phyloP scores from a whole-genome alignment of 2,888 invertebrate genomes.

The Pachliopta kotzebuea region DNA sequence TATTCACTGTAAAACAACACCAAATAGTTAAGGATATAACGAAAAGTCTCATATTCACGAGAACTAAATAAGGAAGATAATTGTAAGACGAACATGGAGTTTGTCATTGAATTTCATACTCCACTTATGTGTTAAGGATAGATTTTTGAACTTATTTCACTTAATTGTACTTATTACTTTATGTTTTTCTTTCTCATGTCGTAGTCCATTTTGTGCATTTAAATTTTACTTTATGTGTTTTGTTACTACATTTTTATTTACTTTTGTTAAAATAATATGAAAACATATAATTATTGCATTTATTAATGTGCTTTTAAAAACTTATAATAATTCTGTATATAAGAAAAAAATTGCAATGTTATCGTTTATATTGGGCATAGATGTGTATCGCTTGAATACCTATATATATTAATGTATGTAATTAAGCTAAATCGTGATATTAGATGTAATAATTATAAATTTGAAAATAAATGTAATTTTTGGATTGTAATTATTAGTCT shows the following conservation, averaged over 20 bases:
- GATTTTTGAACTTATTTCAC: constrained; percentile 5
- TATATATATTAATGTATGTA: constrained; percentile 60
- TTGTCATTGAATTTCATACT: neutral
- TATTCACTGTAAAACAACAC: constrained; percentile 74
- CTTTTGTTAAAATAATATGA: constrained; percentile 29
- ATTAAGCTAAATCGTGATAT: constrained; percentile 81
- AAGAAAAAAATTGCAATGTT: constrained; percentile 62
- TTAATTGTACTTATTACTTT: constrained; percentile 12
- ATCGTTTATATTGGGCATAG: constrained; percentile 59
- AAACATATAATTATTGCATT: constrained; percentile 32
- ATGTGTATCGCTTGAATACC: constrained; percentile 69
- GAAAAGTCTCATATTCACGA: constrained; percentile 41
- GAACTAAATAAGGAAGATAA: constrained; percentile 21
- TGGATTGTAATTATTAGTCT: constrained; percentile 78
- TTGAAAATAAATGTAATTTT: constrained; percentile 78
- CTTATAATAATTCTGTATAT: constrained; percentile 43
- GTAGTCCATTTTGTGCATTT: constrained; percentile 15
- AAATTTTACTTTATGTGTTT: constrained; percentile 25
- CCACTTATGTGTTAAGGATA: neutral
- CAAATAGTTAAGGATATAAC: constrained; percentile 65
- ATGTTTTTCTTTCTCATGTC: constrained; percentile 7
- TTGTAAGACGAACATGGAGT: neutral
- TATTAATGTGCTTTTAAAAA: constrained; percentile 45
- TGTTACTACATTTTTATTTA: constrained; percentile 29
- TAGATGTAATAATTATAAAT: constrained; percentile 78